Base-by-base conservation (phyloP, 2,888 invertebrate genomes). In the Metopia argyrocephala region DNA sequence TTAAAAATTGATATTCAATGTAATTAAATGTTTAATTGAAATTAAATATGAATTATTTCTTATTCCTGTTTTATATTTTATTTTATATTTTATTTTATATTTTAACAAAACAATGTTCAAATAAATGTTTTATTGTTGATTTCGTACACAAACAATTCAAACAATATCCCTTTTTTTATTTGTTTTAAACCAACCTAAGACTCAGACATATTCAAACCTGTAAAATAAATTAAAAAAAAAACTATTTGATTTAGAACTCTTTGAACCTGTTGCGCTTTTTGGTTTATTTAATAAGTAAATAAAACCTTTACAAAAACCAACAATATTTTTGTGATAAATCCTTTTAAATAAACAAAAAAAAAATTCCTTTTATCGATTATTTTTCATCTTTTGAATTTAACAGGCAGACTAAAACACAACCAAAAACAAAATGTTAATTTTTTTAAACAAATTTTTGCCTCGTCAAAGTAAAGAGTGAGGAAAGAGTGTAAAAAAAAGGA, bases 211-310 rank as follows among this genome's bases (percentile, higher is more conserved):
- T 48, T 15, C 31, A 66, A 79, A 75, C 75, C 52, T 74, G 70
- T 62, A 56, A 64, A 68, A 45, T n/a, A n/a, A n/a, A n/a, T n/a
- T n/a, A n/a, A 59, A 38, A 38, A 38, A 9, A 38, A 38, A 38
- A n/a, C n/a, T n/a, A n/a, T n/a, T n/a, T n/a, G n/a, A n/a, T n/a
- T n/a, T n/a, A 84, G 84, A 85, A 86, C 85, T 86, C 87, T 87
- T 86, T 87, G 87, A 87, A 87, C 86, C 85, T 86, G 85, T 85
- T 85, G 84, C 84, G 82, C 84, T 52, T 50, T 52, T 21, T 27
- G 27, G 28, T 7, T 18, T 48, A 50, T 66, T 73, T 50, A 25
- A 48, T 64, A 50, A 66, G 48, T 46, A 79, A 69, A 73, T 69
- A 74, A 78, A 70, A 71, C 59, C 45, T 68, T 78, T 45, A 75